Evolutionary conservation across 1,140 invertebrate genomes (phyloP).

Genomic region (Pentalonia nigronervosa): DNA sequence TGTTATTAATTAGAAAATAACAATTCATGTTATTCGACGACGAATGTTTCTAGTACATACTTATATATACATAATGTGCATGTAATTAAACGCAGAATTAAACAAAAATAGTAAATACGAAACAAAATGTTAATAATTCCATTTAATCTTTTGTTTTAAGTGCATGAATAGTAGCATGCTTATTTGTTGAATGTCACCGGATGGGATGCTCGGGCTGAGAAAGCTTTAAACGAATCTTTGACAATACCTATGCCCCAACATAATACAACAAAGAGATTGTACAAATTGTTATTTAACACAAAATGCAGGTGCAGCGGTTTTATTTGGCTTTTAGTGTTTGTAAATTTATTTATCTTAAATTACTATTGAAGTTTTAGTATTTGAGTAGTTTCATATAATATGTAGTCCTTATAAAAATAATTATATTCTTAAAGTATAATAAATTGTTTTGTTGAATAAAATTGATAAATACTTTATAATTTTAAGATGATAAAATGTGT

Average conservation of each 20-base stretch:
- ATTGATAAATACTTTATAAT: background rate
- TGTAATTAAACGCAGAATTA: background rate
- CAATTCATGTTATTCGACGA: background rate
- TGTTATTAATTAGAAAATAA: background rate
- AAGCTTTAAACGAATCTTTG: conserved; percentile 25
- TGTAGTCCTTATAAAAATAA: background rate
- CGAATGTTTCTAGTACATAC: background rate
- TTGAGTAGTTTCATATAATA: background rate
- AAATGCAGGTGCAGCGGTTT: background rate
- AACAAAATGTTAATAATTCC: conserved; percentile 2
- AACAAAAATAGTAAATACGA: background rate
- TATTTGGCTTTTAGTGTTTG: background rate
- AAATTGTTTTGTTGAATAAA: background rate
- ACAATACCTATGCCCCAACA: conserved; percentile 1
- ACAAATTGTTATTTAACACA: conserved; percentile 28
- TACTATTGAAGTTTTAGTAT: background rate
- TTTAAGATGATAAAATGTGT: background rate
- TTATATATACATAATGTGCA: background rate
- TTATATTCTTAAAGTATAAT: background rate
- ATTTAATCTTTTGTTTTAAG: conserved; percentile 30
- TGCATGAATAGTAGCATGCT: background rate
- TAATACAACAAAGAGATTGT: conserved; percentile 14
- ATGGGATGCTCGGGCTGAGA: conserved; percentile 3
- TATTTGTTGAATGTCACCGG: conserved; percentile 29
- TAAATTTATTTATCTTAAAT: background rate